phyloP scores from a whole-genome alignment of 2,797 vertebrate genomes.

The Sciurus carolinensis region DNA sequence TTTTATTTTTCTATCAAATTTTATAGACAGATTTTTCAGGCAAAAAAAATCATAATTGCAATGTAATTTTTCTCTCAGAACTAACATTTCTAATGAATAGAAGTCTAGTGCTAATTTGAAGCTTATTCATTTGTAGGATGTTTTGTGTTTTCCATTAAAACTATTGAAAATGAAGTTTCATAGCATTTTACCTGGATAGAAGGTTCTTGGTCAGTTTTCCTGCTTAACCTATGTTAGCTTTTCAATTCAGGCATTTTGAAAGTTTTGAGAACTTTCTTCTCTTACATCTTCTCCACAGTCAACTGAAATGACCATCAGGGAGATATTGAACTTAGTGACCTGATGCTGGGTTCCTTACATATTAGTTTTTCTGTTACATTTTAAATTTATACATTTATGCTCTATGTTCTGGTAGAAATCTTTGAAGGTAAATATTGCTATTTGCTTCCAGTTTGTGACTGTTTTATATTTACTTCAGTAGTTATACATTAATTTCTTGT shows the following conservation, averaged over 20 bases:
- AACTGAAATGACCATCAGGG: not conserved
- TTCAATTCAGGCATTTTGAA: not conserved
- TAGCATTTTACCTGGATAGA: not conserved
- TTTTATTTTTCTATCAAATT: conserved; percentile 33
- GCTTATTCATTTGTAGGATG: not conserved
- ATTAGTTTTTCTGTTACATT: conserved; percentile 8
- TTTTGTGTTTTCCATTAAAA: not conserved
- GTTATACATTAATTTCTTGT: not conserved
- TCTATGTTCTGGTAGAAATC: not conserved
- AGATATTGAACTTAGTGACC: not conserved
- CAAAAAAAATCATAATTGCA: conserved; percentile 30
- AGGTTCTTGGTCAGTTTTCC: not conserved
- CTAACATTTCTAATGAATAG: not conserved
- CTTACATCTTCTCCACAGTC: not conserved
- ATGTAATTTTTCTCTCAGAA: not conserved
- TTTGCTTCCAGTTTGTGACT: not conserved
- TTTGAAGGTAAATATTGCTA: not conserved
- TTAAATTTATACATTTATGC: not conserved
- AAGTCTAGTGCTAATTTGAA: not conserved
- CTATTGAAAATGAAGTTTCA: conserved; percentile 10
- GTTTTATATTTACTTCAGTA: conserved; percentile 31
- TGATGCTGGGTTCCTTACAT: not conserved
- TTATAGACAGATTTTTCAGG: not conserved
- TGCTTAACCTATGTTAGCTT: not conserved
- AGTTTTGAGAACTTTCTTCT: not conserved